Conservation (phyloP, 2,888 invertebrate genomes). For the Pantelozetes paolii region DNA sequence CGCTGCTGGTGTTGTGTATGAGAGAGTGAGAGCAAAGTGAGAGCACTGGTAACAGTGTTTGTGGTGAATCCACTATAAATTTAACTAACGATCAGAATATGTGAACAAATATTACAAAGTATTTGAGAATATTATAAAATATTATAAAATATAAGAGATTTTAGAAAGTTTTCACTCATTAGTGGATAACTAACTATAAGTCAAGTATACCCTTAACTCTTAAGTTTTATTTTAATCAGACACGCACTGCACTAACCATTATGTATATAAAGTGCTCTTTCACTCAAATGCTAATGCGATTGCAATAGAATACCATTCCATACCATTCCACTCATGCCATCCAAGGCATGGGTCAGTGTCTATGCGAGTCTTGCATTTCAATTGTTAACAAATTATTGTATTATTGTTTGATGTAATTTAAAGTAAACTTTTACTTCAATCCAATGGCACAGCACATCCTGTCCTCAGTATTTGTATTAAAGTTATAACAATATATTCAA, state of each 20-base stretch:
- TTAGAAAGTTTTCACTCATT: slow-evolving; percentile 27
- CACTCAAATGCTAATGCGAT: slow-evolving; percentile 7
- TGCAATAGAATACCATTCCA: slow-evolving; percentile 1
- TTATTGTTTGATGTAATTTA: slow-evolving; percentile 15
- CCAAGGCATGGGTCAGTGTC: slow-evolving; percentile 19
- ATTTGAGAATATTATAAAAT: too few relatives aligned
- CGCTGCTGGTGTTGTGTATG: not conserved
- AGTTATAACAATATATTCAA: slow-evolving; percentile 6
- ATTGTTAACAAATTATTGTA: slow-evolving; percentile 28
- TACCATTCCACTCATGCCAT: not conserved
- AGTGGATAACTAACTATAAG: slow-evolving; percentile 20
- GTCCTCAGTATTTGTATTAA: not conserved
- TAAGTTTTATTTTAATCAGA: slow-evolving; percentile 21
- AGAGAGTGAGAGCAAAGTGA: not conserved
- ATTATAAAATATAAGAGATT: too few relatives aligned
- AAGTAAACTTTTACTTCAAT: slow-evolving; percentile 8
- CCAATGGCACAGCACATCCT: slow-evolving; percentile 18
- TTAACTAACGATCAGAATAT: slow-evolving; percentile 2
- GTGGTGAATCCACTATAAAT: not conserved
- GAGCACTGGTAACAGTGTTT: not conserved
- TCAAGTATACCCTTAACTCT: slow-evolving; percentile 18
- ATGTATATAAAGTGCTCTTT: slow-evolving; percentile 32
- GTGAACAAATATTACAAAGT: too few relatives aligned
- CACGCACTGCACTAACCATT: slow-evolving; percentile 6
- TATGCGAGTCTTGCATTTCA: slow-evolving; percentile 19